Evolutionary conservation across 2,113 vertebrate species (phyloP).

Genomic region (Saccopteryx leptura): DNA sequence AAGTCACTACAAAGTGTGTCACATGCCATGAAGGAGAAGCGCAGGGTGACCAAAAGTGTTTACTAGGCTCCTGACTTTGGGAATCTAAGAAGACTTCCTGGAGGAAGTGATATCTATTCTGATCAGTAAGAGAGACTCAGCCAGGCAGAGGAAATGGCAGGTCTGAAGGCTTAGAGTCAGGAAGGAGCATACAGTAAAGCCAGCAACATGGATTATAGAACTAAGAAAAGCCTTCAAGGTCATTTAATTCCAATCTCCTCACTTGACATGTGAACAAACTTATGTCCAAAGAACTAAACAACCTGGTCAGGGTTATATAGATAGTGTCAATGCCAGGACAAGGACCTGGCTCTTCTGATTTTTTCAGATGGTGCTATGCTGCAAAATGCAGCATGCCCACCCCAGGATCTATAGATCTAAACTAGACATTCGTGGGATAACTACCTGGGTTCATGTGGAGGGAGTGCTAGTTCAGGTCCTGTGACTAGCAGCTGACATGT

Average conservation of each 20-base stretch:
- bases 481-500: not conserved
- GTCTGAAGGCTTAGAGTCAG: slow-evolving; percentile 11
- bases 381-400: not conserved
- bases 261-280: not conserved
- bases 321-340: not conserved
- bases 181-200: not conserved
- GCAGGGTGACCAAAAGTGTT: slow-evolving; percentile 4
- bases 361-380: not conserved
- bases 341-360: not conserved
- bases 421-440: not conserved
- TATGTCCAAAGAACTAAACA: not conserved
- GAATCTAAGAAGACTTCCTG: not conserved
- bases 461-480: not conserved
- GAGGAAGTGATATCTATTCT: slow-evolving; percentile 19
- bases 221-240: slow-evolving; percentile 30
- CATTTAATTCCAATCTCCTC: slow-evolving; percentile 11
- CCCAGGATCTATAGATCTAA: not conserved
- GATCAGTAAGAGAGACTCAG: slow-evolving; percentile 14
- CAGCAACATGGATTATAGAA: not conserved
- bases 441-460: not conserved
- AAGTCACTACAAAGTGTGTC: slow-evolving; percentile 23
- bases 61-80: not conserved
- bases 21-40: not conserved
- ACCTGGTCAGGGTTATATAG: slow-evolving; percentile 12
- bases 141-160: not conserved